A percentile compares a stretch with the other conserved stretches of the same genome.
Evolutionary conservation across 1,140 invertebrate species (phyloP).

Genomic region (Drosophila murphyi): DNA sequence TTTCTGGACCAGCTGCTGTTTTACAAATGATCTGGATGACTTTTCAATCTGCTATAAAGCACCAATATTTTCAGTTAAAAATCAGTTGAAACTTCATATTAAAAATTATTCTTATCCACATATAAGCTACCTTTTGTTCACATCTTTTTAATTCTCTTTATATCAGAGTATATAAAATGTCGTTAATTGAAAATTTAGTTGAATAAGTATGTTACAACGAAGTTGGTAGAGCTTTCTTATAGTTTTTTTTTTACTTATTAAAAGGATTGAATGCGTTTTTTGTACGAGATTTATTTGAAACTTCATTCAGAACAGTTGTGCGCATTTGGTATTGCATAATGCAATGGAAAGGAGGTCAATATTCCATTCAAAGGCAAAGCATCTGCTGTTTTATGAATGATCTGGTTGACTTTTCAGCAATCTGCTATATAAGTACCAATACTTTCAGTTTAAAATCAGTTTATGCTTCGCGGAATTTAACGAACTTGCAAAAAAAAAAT

Average conservation of each 20-base stretch:
- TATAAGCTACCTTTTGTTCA: not conserved
- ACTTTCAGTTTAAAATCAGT: constrained; percentile 5
- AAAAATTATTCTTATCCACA: constrained; percentile 27
- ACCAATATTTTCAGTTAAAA: not conserved
- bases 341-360: too few relatives aligned
- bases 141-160: too few relatives aligned
- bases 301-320: too few relatives aligned
- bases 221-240: too few relatives aligned
- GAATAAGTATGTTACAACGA: too few relatives aligned
- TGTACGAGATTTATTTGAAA: too few relatives aligned
- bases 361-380: not conserved
- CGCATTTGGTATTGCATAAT: too few relatives aligned
- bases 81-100: constrained; percentile 14
- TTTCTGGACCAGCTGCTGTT: not conserved
- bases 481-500: constrained; percentile 7
- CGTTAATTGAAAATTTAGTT: too few relatives aligned
- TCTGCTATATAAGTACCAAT: constrained; percentile 16
- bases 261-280: too few relatives aligned
- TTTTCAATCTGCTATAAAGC: constrained; percentile 16
- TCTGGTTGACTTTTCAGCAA: not conserved
- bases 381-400: not conserved
- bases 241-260: too few relatives aligned
- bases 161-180: too few relatives aligned
- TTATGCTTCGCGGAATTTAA: not conserved
- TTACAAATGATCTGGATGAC: not conserved